Percentiles rank a stretch among this genome's conserved stretches.
These are phyloP conservation scores for Brachionichthys hirsutus DNA, from an alignment of 2,113 vertebrate species.

Conservation along the genomic window DNA sequence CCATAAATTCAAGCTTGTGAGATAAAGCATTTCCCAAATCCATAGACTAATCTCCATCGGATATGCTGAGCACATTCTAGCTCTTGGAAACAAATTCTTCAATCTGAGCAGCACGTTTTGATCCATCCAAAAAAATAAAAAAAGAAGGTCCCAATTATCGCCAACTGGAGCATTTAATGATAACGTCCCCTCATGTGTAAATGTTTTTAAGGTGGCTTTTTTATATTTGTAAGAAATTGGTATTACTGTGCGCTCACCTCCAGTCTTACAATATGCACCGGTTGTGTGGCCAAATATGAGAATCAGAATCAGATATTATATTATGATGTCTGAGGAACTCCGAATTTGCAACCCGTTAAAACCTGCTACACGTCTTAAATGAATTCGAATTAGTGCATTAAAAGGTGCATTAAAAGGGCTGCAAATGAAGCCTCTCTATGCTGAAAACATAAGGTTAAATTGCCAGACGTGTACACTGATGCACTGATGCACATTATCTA, in stretches of 20 bases:
- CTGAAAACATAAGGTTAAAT: conserved; percentile 26
- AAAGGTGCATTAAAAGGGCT: conserved; percentile 20
- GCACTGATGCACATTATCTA: conserved; percentile 27
- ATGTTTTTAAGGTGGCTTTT: neutral
- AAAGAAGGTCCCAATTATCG: neutral
- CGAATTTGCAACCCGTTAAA: conserved; percentile 18
- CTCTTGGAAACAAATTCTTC: neutral
- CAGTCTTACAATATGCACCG: neutral
- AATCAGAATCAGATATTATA: too few relatives aligned
- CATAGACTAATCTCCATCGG: neutral
- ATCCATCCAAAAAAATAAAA: neutral
- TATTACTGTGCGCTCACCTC: neutral
- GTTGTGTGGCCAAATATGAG: neutral
- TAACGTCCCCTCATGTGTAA: neutral
- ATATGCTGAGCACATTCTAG: neutral
- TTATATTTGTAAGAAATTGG: neutral
- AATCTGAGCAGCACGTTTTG: too few relatives aligned
- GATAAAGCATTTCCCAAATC: neutral
- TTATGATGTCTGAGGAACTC: conserved; percentile 20
- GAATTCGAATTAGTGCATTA: conserved; percentile 42
- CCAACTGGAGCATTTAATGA: neutral
- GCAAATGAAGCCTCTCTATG: conserved; percentile 40
- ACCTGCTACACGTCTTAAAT: conserved; percentile 34
- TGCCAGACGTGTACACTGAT: conserved; percentile 25
- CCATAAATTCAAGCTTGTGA: neutral